These are phyloP conservation scores for Aegithalos caudatus DNA, from an alignment of 2,113 vertebrate genomes.

Conservation along the genomic window DNA sequence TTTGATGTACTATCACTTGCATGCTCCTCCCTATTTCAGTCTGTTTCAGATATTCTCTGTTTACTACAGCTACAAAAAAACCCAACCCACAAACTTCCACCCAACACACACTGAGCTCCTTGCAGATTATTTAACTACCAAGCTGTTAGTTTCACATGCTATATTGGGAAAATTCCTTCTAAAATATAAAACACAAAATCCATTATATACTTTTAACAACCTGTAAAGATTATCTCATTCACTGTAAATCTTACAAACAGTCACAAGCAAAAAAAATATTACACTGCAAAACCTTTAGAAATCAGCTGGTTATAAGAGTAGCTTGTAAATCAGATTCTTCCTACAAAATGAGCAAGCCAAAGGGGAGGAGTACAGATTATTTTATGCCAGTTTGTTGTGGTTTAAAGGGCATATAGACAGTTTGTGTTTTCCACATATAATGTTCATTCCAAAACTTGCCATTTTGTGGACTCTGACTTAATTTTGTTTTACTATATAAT, in stretches of 20 bases:
- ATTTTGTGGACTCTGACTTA: background rate
- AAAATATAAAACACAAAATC: background rate
- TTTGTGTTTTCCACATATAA: background rate
- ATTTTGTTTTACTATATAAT: background rate
- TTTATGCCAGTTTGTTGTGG: background rate
- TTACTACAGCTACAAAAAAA: background rate
- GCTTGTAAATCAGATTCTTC: background rate
- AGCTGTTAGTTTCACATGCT: background rate
- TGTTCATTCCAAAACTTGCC: background rate
- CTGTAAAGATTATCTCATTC: background rate
- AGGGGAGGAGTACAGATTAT: background rate
- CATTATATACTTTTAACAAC: background rate
- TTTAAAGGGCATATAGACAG: background rate
- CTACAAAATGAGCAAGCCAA: background rate
- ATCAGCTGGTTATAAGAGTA: background rate
- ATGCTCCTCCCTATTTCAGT: background rate
- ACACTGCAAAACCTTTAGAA: background rate
- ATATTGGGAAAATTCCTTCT: background rate
- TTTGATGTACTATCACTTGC: background rate
- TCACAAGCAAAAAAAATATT: background rate
- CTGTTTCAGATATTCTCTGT: background rate
- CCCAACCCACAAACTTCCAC: background rate
- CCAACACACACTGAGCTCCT: background rate
- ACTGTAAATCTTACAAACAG: background rate
- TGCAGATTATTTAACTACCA: background rate